Base-by-base conservation (phyloP, 2,797 vertebrate species). In the Hydrophis major region DNA sequence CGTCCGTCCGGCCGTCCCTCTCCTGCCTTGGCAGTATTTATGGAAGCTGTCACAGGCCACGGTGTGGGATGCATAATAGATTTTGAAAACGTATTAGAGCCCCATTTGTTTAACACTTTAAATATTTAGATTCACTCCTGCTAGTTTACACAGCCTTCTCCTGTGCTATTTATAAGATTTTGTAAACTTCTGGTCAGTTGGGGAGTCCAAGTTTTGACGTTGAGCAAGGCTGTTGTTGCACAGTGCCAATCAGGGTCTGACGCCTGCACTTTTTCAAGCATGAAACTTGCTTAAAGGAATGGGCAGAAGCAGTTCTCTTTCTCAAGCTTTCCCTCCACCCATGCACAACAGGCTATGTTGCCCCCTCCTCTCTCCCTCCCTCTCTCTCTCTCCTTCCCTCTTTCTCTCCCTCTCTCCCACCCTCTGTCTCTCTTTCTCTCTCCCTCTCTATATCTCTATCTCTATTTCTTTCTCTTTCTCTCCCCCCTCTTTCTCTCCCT, bases 41-140 rank as follows among this genome's bases (percentile, higher is more conserved):
- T 28, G 50, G 93, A 78, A 89, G 88, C 59, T 89, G 57, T 94
- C 20, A 47, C 92, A 90, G 89, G 89, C 91, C 59, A 16, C 78
- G 91, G 47, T 59, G 53, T 6, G 32, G 3, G 74, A 87, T 92
- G 66, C 95, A 95, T 96, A 95, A 96, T 92, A 93, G 89, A 95
- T 94, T 56, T 20, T 0, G 0, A 32, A 50, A 94, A 95, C 86
- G 60, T 93, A 56, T 95, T 69, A 91, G 93, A 89, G 47, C 92
- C 93, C 96, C 92, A 86, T 95, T 95, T 96, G 94, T 94, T 94
- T 95, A 93, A 94, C 50, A 92, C 57, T 90, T 88, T 89, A 37
- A 94, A 32, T 95, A 95, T 95, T 96, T 95, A 94, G 95, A 93
- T 90, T 92, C 93, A 93, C 50, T 91, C 94, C 22, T 1, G 90